Evolutionary conservation across 2,888 invertebrate genomes (phyloP), one percentile per base, ranked within the genome.

Genomic region (Anagyrus pseudococci): DNA sequence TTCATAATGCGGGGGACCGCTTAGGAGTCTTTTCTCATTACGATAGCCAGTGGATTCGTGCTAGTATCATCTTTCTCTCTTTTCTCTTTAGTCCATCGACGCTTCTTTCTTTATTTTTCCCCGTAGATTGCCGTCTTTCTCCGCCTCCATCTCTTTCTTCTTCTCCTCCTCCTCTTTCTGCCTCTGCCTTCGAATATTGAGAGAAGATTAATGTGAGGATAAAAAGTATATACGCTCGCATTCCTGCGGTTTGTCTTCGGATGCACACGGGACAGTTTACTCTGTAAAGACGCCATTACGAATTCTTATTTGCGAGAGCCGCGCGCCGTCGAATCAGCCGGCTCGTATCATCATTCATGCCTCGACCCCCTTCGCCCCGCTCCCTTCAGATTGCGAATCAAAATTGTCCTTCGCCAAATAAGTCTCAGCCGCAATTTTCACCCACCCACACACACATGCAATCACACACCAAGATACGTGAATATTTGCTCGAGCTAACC

Each of bases 1-100:
- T n/a, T n/a, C 77, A 76, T 78, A 78, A 79, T 78, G 76, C 75
- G 75, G 74, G 73, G 75, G 76, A 69, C 68, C 70, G 68, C 67
- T 69, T 71, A 71, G 69, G 65, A 58, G 54, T 62, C 66, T 66
- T 62, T 60, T 66, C 66, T 66, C 66, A 66, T 65, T 68, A 67
- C 67, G 63, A 67, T 67, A 66, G 67, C 62, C 60, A 56, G 61
- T 50, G 55, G 59, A 58, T 49, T 60, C 53, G 60, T 46, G 53
- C 53, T 60, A 64, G 60, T 57, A 64, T 63, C 55, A 19, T 49
- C 54, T 26, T 37, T 22, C 64, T 69, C 67, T 61, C 67, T 67
- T 63, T 65, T 61, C 23, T 4, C 20, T 13, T 4, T 23, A 2
- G 3, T 17, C 4, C 4, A 2, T 8, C 17, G 43, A 23, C 49